Percentiles rank a stretch among this genome's conserved stretches.
Evolutionary conservation across 2,797 vertebrate genomes (phyloP).

Genomic region (Pseudochromis fuscus): DNA sequence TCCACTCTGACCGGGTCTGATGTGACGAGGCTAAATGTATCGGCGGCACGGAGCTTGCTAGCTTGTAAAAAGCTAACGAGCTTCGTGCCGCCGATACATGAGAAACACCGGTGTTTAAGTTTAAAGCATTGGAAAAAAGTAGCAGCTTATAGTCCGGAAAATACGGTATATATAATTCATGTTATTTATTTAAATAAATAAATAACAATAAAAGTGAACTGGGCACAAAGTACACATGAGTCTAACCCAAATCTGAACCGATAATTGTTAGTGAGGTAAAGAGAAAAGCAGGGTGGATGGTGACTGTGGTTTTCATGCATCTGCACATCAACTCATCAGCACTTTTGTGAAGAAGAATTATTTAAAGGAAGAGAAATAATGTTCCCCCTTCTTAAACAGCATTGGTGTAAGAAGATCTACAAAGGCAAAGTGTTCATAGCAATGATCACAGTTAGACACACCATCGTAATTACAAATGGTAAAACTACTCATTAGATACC

Average conservation of each 20-base stretch:
- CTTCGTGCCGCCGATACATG: too few relatives aligned
- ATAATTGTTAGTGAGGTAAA: constrained; percentile 69
- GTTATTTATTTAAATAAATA: too few relatives aligned
- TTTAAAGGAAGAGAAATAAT: background rate
- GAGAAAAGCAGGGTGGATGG: constrained; percentile 37
- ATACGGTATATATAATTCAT: too few relatives aligned
- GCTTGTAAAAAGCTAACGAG: too few relatives aligned
- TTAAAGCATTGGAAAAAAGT: too few relatives aligned
- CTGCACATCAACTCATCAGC: constrained; percentile 33
- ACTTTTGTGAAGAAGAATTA: constrained; percentile 22
- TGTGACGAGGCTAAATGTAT: too few relatives aligned
- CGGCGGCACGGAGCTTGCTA: too few relatives aligned
- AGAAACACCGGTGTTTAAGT: too few relatives aligned
- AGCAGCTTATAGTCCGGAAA: too few relatives aligned
- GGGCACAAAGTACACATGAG: background rate
- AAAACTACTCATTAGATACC: constrained; percentile 9
- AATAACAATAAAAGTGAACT: background rate
- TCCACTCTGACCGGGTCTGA: too few relatives aligned
- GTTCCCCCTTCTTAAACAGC: constrained; percentile 9
- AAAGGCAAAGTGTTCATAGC: background rate
- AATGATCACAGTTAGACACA: constrained; percentile 15
- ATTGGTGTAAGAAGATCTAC: background rate
- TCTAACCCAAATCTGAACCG: constrained; percentile 48
- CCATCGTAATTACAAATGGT: constrained; percentile 10
- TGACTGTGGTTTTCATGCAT: constrained; percentile 69